phyloP scores from a whole-genome alignment of 37 sponge, comb jelly and placozoan genomes.

The Axinella damicornis region DNA sequence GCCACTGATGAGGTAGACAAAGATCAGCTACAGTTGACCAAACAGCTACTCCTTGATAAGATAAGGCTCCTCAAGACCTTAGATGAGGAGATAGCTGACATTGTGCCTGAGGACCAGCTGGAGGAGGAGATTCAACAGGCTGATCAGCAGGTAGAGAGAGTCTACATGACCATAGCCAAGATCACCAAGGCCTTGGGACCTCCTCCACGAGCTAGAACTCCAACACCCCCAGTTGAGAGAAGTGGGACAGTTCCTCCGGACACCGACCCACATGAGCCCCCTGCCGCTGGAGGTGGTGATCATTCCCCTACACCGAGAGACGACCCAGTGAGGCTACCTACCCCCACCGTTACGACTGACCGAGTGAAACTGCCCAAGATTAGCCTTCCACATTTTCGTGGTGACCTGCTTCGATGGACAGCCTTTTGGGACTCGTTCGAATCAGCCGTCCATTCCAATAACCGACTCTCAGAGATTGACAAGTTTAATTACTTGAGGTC shows the following conservation, averaged over 20 bases:
- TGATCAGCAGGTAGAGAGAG: slow-evolving; percentile 1
- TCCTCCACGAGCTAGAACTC: background rate
- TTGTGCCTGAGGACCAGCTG: slow-evolving; percentile 26
- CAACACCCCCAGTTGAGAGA: background rate
- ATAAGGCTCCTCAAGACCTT: background rate
- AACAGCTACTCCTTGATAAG: slow-evolving; percentile 11
- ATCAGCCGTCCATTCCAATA: slow-evolving; percentile 22
- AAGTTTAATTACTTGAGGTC: slow-evolving; percentile 46
- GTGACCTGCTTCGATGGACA: slow-evolving; percentile 21
- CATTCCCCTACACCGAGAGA: background rate
- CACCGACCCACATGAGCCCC: background rate
- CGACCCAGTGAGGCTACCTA: background rate
- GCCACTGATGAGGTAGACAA: slow-evolving; percentile 3
- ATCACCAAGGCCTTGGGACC: slow-evolving; percentile 1
- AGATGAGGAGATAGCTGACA: slow-evolving; percentile 14
- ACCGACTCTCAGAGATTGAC: slow-evolving; percentile 23
- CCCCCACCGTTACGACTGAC: background rate
- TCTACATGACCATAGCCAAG: slow-evolving; percentile 19
- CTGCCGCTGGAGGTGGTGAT: no score
- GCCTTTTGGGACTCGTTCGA: slow-evolving; percentile 40
- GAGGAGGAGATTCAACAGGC: slow-evolving; percentile 44
- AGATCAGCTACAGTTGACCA: background rate
- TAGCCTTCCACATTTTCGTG: no score
- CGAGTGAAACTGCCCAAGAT: slow-evolving; percentile 11
- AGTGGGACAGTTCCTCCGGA: background rate